Percentiles rank a stretch among this genome's conserved stretches.
phyloP scores from a whole-genome alignment of 2,113 vertebrate genomes.

The Puffinus mauretanicus region DNA sequence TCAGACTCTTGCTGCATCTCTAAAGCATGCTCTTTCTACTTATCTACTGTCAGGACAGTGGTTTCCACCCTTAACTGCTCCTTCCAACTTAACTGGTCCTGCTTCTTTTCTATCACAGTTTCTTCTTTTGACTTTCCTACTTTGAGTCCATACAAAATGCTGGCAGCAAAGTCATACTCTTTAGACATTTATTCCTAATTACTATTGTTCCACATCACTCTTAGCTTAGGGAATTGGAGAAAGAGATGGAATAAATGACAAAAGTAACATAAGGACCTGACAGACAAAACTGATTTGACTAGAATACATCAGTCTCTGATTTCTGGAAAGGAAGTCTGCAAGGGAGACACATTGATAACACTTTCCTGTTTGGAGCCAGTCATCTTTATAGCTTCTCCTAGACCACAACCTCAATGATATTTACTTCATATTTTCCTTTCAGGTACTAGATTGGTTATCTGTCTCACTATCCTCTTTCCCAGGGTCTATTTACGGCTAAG shows the following conservation, averaged over 20 bases:
- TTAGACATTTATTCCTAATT: not conserved
- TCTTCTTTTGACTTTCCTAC: not conserved
- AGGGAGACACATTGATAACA: not conserved
- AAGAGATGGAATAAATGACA: not conserved
- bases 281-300: not conserved
- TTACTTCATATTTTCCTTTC: not conserved
- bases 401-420: not conserved
- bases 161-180: not conserved
- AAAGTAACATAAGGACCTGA: not conserved
- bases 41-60: not conserved
- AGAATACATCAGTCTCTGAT: not conserved
- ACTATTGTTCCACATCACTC: not conserved
- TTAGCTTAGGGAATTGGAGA: not conserved
- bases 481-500: not conserved
- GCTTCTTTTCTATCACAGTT: not conserved
- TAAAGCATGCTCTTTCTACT: not conserved
- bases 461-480: not conserved
- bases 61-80: not conserved
- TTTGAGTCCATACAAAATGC: not conserved
- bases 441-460: not conserved
- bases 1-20: not conserved
- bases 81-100: not conserved
- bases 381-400: not conserved
- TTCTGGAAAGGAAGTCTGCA: not conserved
- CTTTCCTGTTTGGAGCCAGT: not conserved